These are phyloP conservation scores for Drosophila hawaiiensis DNA, from an alignment of 2,888 invertebrate species.

Conservation along the genomic window DNA sequence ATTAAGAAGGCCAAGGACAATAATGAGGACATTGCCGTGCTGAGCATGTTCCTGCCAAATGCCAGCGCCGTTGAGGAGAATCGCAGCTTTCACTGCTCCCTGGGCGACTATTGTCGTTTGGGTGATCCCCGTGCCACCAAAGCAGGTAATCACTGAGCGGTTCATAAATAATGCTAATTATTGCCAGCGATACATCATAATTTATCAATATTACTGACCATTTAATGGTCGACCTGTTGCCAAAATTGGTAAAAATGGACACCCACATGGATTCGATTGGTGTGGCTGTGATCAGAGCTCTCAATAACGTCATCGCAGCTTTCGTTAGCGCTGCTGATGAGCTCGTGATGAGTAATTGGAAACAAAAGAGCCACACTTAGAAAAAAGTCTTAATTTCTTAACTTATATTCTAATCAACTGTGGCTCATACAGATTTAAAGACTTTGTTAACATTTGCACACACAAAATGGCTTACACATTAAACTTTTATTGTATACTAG, in stretches of 20 bases:
- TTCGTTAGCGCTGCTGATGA: slow-evolving; percentile 21
- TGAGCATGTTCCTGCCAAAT: slow-evolving; percentile 93
- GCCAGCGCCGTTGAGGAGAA: slow-evolving; percentile 88
- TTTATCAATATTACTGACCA: slow-evolving; percentile 74
- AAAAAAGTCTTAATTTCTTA: no score
- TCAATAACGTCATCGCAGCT: slow-evolving; percentile 67
- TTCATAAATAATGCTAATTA: slow-evolving; percentile 59
- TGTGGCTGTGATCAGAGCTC: slow-evolving; percentile 7
- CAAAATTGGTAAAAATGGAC: slow-evolving; percentile 49
- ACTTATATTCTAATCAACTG: background rate
- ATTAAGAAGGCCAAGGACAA: slow-evolving; percentile 92
- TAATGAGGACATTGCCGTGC: slow-evolving; percentile 94
- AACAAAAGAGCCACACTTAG: slow-evolving; percentile 26
- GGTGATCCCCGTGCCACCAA: slow-evolving; percentile 92
- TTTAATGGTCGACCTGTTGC: slow-evolving; percentile 43
- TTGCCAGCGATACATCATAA: slow-evolving; percentile 67
- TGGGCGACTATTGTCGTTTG: slow-evolving; percentile 90
- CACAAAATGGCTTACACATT: slow-evolving; percentile 3
- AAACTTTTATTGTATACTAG: background rate
- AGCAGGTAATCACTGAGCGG: slow-evolving; percentile 88
- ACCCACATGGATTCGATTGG: slow-evolving; percentile 49
- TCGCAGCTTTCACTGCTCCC: slow-evolving; percentile 91
- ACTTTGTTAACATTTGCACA: background rate
- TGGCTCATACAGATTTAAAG: background rate
- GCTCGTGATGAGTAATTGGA: slow-evolving; percentile 40